Conservation (phyloP, 2,797 vertebrate genomes). For the Chaenodraco wilsoni region DNA sequence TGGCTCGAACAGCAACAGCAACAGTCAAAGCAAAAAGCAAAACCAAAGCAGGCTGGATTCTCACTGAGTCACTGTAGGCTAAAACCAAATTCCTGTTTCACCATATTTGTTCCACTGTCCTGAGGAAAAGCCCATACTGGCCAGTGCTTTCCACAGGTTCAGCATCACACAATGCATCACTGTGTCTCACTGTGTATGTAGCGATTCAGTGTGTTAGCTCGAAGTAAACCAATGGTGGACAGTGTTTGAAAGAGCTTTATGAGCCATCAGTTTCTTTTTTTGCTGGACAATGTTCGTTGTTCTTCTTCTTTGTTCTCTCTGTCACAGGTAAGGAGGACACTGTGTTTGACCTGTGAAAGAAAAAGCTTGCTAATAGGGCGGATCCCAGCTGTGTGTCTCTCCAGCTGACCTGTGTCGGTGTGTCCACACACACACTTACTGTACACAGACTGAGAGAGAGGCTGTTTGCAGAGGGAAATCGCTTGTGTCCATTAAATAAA, state of each 20-base stretch:
- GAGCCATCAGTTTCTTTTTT: background rate
- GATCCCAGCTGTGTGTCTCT: conserved; percentile 9
- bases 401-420: background rate
- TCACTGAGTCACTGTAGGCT: conserved; percentile 7
- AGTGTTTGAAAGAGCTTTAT: conserved; percentile 29
- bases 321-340: conserved; percentile 14
- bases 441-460: background rate
- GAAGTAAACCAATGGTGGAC: conserved; percentile 17
- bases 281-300: conserved; percentile 19
- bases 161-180: conserved; percentile 50
- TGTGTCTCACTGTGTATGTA: conserved; percentile 31
- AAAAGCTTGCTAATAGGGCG: conserved; percentile 44
- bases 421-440: conserved; percentile 19
- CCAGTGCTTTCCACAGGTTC: conserved; percentile 42
- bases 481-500: background rate
- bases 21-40: background rate
- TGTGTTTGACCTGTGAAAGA: conserved; percentile 49
- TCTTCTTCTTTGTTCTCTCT: conserved; percentile 33
- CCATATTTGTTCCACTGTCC: conserved; percentile 20
- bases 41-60: background rate
- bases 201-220: conserved; percentile 23
- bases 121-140: conserved; percentile 22
- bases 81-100: conserved; percentile 18
- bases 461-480: conserved; percentile 5
- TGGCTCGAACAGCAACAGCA: background rate